Conservation (phyloP, 2,113 vertebrate species). For the Oncorhynchus clarkii region DNA sequence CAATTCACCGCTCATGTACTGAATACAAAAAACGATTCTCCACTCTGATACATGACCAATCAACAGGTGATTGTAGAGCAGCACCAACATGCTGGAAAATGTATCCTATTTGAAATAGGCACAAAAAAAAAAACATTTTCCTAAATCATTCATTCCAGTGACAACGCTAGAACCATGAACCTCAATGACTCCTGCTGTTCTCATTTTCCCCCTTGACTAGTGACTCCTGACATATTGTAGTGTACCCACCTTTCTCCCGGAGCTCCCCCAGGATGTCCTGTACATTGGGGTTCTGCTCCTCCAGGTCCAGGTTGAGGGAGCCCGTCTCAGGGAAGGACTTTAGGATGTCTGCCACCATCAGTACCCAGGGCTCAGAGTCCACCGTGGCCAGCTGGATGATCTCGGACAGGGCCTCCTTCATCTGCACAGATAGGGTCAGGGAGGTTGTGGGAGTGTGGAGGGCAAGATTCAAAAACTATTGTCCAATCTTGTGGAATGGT, state of each 20-base stretch:
- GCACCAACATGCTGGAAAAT: too few species aligned
- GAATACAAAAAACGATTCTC: too few species aligned
- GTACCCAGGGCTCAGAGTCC: conserved; percentile 97
- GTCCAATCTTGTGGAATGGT: background rate
- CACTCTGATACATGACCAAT: too few species aligned
- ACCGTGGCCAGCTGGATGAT: conserved; percentile 94
- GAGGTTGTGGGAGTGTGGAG: background rate
- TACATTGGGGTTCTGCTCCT: conserved; percentile 97
- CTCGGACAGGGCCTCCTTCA: conserved; percentile 94
- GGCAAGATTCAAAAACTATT: too few species aligned
- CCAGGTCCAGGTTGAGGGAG: conserved; percentile 93
- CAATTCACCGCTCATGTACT: too few species aligned
- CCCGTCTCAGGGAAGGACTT: conserved; percentile 97
- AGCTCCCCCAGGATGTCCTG: conserved; percentile 96
- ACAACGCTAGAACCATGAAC: too few species aligned
- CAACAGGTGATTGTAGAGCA: too few species aligned
- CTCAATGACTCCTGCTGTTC: too few species aligned
- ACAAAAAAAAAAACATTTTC: too few species aligned
- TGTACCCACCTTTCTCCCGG: conserved; percentile 87
- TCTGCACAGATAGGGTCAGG: conserved; percentile 66
- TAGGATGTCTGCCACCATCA: conserved; percentile 98
- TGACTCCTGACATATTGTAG: background rate
- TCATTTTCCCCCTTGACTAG: background rate
- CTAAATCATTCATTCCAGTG: too few species aligned
- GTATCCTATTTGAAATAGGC: too few species aligned